A percentile compares a stretch with the other conserved stretches of the same genome.
phyloP scores from a whole-genome alignment of 2,113 vertebrate species.

The Xenopus borealis region DNA sequence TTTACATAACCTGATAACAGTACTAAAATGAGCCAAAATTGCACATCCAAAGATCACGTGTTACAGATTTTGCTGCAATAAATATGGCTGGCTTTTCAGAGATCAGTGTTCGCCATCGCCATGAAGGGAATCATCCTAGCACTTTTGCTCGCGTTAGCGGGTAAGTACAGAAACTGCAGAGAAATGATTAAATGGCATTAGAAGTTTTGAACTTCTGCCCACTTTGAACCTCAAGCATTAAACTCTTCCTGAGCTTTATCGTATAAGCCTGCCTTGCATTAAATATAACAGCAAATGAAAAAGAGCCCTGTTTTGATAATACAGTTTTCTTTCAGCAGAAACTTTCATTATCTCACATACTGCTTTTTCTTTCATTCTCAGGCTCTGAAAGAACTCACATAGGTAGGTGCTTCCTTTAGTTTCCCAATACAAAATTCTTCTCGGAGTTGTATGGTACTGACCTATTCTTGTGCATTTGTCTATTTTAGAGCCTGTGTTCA shows the following conservation, averaged over 20 bases:
- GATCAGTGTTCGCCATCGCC: slow-evolving; percentile 55
- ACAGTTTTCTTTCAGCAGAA: background rate
- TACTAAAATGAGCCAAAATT: slow-evolving; percentile 54
- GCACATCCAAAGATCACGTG: slow-evolving; percentile 48
- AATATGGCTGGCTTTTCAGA: slow-evolving; percentile 48
- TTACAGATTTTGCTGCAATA: slow-evolving; percentile 53
- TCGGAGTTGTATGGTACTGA: background rate
- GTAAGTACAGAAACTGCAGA: slow-evolving; percentile 58
- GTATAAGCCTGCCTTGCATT: no score
- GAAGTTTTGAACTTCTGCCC: no score
- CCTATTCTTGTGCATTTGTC: background rate
- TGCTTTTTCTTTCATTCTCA: background rate
- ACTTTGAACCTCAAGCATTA: no score
- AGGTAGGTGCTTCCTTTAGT: slow-evolving; percentile 42
- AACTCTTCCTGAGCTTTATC: no score
- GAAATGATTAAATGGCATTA: no score
- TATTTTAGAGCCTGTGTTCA: slow-evolving; percentile 66
- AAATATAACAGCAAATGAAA: no score
- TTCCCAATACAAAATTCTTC: background rate
- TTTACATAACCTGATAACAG: slow-evolving; percentile 59
- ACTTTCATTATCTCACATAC: background rate
- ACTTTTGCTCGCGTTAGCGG: slow-evolving; percentile 71
- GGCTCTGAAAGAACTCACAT: slow-evolving; percentile 47
- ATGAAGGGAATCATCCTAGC: slow-evolving; percentile 76
- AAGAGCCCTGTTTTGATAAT: no score